Evolutionary conservation across 2,797 vertebrate species (phyloP), one percentile per base, ranked within the genome.

Genomic region (Pelobates cultripes): DNA sequence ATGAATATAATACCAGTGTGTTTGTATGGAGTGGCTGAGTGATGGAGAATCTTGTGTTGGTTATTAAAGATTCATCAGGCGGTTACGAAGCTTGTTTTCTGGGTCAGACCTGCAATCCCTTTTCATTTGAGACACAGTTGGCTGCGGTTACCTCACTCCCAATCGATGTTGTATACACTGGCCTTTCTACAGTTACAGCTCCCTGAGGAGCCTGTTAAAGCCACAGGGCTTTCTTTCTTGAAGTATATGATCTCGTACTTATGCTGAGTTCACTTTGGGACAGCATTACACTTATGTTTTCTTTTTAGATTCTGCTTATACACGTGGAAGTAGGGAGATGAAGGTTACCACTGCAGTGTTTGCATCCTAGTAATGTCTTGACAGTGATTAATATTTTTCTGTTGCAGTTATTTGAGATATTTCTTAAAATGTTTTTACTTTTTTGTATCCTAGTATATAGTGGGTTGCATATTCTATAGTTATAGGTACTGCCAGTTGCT

Each of bases 111-210:
- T 91, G 81, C 91, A 92, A 87, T 93, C 91, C 88, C 93, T 94
- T 93, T 92, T 93, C 93, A 93, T 94, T 92, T 92, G 91, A 94
- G 92, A 92, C 88, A 67, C 85, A 0, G 88, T 90, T 93, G 92
- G 91, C 92, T 94, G 94, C 88, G 92, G 93, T 93, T 94, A 93
- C 94, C 94, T 94, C 93, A 94, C 89, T 91, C 90, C 89, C 91
- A 91, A 93, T 95, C 93, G 87, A 93, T 94, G 94, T 42, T 86
- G 87, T 87, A 84, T 88, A 91, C 3, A 43, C 89, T 87, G 89
- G 87, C 89, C 92, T 86, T 89, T 92, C 90, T 92, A 85, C 85
- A 15, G 89, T 89, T 89, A 83, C 88, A 75, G 41, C 83, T 92
- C 91, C 92, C 89, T 0, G 77, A 90, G 89, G 90, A 90, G 87